Evolutionary conservation across 1,140 invertebrate species (phyloP), one percentile per base, ranked within the genome.

Genomic region (Nylanderia fulva): DNA sequence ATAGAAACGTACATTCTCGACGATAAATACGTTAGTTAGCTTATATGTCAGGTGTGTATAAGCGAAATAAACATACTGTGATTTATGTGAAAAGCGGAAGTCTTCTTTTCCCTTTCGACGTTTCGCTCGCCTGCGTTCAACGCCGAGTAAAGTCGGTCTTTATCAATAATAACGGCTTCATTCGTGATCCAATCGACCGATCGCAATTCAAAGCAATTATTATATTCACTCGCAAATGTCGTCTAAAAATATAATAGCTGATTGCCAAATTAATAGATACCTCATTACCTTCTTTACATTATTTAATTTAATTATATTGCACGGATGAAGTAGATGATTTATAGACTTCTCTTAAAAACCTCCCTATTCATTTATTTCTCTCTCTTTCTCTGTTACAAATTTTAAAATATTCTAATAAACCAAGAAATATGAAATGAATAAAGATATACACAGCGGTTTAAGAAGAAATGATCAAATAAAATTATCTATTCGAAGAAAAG

Each of bases 41-140:
- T 56, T 11, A n/a, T n/a, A n/a, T 8, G 54, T 82, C 77, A 42
- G 52, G 39, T 72, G 52, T 52, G 27, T 72, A 72, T 21, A 27
- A 82, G 66, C 77, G 77, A 80, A 80, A 80, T 71, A 80, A 80
- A 71, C 36, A 52, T 45, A 82, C 77, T 82, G 39, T 82, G 77
- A 82, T 82, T 82, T 82, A 82, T 72, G 77, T 82, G 77, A 82
- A 82, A 82, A 82, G 77, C 77, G 77, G 77, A 82, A 82, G 77
- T 82, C 66, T 56, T 18, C 52, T 82, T 82, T 82, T 82, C 64
- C 54, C 77, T 82, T 82, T 82, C 77, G 52, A 82, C 27, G 52
- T 82, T 18, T 36, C 77, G 64, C 58, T 66, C 18, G 29, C 45
- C 18, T 85, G 85, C 77, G 24, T 33, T 6, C 64, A 48, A 69